Evolutionary conservation across 1,140 invertebrate genomes (phyloP), one percentile per base, ranked within the genome.

Genomic region (Pteromalus puparum): DNA sequence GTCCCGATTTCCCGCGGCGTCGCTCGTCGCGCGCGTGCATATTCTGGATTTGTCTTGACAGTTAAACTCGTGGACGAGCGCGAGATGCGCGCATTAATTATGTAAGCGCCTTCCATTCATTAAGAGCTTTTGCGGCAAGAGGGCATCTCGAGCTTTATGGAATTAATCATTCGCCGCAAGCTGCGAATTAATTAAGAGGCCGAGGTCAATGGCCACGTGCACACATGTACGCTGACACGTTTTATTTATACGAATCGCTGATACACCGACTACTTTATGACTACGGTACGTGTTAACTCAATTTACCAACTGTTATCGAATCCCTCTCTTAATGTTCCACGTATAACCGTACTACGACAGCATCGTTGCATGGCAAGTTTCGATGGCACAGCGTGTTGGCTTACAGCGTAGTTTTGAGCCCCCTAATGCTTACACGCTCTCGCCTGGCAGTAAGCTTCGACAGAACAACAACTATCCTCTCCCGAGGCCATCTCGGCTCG

Each of bases 1-100:
- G 86, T 87, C 85, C 84, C 84, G 85, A 85, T 87, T 87, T 87
- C 68, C 74, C 42, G 24, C 65, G 73, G 42, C 73, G 73, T 67
- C 79, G 67, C 38, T 30, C 81, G 81, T 73, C 76, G 34, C 78
- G 18, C 76, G 48, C 13, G 26, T 70, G 81, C 53, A 10, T 5
- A 65, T 76, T 70, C 61, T 77, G 74, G 13, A 61, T 79, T 84
- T 84, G 67, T 79, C 82, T 84, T 84, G 82, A 84, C 82, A 84
- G 67, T 79, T 79, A 24, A 61, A 72, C 42, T 61, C 68, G 34
- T 77, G 61, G 15, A 18, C 53, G 34, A n/a, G 21, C n/a, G 46
- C 81, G 85, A 87, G 87, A 88, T 88, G 85, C 87, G 85, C 86
- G 85, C 86, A 89, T 90, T 88, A 87, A 88, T 89, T 89, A 89